phyloP scores from a whole-genome alignment of 2,888 invertebrate genomes.

The Diplolepis rosae region DNA sequence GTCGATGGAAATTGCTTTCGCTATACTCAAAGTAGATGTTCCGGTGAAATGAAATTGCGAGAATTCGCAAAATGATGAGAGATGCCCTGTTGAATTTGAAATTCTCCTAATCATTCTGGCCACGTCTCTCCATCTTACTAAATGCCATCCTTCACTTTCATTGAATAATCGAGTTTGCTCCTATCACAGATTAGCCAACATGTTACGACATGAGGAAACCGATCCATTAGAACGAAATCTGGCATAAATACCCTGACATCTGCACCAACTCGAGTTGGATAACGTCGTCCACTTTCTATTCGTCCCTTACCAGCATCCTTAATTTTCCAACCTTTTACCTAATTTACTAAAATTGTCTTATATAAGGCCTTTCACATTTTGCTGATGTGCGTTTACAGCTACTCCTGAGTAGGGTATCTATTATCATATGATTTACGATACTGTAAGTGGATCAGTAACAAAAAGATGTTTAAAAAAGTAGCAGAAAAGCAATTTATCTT shows the following conservation, averaged over 20 bases:
- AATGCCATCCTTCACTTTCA: slow-evolving; percentile 11
- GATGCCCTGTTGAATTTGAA: slow-evolving; percentile 6
- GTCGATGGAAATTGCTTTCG: slow-evolving; percentile 9
- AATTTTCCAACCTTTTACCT: not conserved
- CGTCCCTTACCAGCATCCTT: not conserved
- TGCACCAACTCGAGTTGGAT: not conserved
- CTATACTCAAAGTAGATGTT: slow-evolving; percentile 2
- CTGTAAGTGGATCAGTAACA: not conserved
- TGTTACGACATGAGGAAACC: slow-evolving; percentile 25
- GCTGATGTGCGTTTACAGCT: not conserved
- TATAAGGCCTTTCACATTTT: not conserved
- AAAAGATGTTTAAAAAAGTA: not conserved
- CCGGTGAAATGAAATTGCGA: not conserved
- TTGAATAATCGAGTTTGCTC: slow-evolving; percentile 18
- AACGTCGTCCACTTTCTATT: not conserved
- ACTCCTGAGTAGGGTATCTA: not conserved
- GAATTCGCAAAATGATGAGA: slow-evolving; percentile 10
- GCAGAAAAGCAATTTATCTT: not conserved
- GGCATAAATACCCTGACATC: slow-evolving; percentile 37
- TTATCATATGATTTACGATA: not conserved
- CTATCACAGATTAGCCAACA: slow-evolving; percentile 15
- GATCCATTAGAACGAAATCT: slow-evolving; percentile 38
- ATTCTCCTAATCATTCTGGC: slow-evolving; percentile 1
- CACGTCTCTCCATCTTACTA: not conserved
- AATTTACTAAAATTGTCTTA: not conserved